Evolutionary conservation across 2,797 vertebrate species (phyloP), one percentile per base, ranked within the genome.

Genomic region (Tokudaia muenninki): DNA sequence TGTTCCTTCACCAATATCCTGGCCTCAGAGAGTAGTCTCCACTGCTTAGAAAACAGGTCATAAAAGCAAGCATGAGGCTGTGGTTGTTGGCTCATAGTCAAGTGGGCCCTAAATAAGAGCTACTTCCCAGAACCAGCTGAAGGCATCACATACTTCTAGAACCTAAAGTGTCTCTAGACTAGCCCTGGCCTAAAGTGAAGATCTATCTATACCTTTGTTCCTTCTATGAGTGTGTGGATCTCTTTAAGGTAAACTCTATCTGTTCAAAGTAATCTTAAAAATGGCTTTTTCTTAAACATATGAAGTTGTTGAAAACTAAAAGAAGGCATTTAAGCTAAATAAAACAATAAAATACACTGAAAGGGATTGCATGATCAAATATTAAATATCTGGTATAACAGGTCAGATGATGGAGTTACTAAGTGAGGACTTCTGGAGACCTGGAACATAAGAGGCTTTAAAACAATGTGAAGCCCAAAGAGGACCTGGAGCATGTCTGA

Each of bases 241-340:
- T 44, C 10, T 84, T 65, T 31, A 65, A 84, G 47, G 37, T 22
- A 84, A 84, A 47, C 26, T 44, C 2, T 57, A 44, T 22, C 12
- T 26, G 6, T 57, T 74, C 57, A 17, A 83, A 83, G 14, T 29
- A 83, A n/a, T 61, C 21, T 59, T 83, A 29, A 72, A 72, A 50
- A 50, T 26, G 0, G 6, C 10, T 37, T 65, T 24, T 93, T 67
- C 22, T 81, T 72, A 37, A 88, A 24, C 78, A 37, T 65, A 11
- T 55, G 41, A 80, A 84, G 50, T 74, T 74, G 70, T 86, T 89
- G 47, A 90, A 94, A 83, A 93, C 8, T 7, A 50, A 91, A 87
- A 63, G 94, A 63, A 67, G 1, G 50, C 6, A 93, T 17, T 26
- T 41, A 84, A 94, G 67, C 0, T 29, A 87, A 95, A 84, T 84